Evolutionary conservation across 2,888 invertebrate genomes (phyloP), one percentile per base, ranked within the genome.

Genomic region (Eupeodes luniger): DNA sequence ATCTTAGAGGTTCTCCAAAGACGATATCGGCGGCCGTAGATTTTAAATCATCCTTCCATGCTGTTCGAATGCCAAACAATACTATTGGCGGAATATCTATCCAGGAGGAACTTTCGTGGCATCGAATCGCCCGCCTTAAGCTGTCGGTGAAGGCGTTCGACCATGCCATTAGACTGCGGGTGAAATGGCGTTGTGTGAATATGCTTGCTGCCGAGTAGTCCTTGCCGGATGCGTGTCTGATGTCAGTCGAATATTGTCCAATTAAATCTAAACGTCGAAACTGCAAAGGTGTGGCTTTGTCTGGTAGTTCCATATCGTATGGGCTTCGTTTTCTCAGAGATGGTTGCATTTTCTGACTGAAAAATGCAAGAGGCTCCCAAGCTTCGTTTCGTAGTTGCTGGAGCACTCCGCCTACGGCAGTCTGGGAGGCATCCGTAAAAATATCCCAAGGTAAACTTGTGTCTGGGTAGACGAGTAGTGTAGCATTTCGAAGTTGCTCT

Each of bases 301-400:
- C 67, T 7, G 34, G 69, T 27, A 53, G 7, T n/a, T 69, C 69
- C 53, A 36, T 4, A n/a, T 69, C 69, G 14, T 53, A 69, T 7
- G 69, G 34, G 36, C 69, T 53, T 10, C 53, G 44, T 55, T 70
- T 70, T n/a, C 57, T 70, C 5, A 67, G n/a, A 6, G 66, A 40
- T 62, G 66, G 66, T 67, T 67, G 49, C 5, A 67, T 1, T 66
- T 66, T 66, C 14, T 66, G 66, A 12, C 49, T 66, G 49, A 55
- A 70, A n/a, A 70, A 70, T 16, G 70, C 70, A 4, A 70, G 57
- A 0, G 70, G 55, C 51, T 70, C 70, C 70, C 70, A 70, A 44
- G 12, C 19, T 55, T 5, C 55, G n/a, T 9, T 6, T 49, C 55
- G 55, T 36, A n/a, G 36, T 40, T 70, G 70, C 16, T 70, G 55